Evolutionary conservation across 1,140 invertebrate genomes (phyloP).

Genomic region (Sitobion miscanthi): DNA sequence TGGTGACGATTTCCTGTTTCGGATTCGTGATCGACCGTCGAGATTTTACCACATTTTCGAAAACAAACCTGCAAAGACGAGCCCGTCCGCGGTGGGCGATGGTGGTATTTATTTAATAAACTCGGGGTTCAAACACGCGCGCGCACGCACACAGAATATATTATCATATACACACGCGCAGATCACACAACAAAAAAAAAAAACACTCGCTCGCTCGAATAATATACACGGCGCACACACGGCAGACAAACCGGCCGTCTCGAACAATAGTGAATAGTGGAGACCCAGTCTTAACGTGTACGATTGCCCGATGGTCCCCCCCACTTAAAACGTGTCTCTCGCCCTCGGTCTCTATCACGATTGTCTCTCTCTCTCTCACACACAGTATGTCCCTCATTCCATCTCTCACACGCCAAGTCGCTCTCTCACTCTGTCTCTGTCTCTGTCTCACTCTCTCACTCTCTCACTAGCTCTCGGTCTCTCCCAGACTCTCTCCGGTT

Average conservation of each 20-base stretch:
- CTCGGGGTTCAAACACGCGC: background rate
- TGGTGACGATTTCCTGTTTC: background rate
- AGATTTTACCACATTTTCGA: slow-evolving; percentile 38
- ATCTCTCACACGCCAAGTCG: too few relatives aligned
- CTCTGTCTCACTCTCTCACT: background rate
- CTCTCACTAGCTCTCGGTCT: background rate
- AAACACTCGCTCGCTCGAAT: background rate
- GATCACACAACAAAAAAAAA: background rate
- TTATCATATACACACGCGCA: background rate
- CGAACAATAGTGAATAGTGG: slow-evolving; percentile 33
- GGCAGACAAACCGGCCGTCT: slow-evolving; percentile 38
- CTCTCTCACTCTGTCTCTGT: too few relatives aligned
- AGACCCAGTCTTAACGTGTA: slow-evolving; percentile 4
- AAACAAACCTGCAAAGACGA: background rate
- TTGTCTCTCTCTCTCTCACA: too few relatives aligned
- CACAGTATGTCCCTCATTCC: too few relatives aligned
- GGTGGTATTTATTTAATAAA: background rate
- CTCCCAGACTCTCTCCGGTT: slow-evolving; percentile 3
- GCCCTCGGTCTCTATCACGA: background rate
- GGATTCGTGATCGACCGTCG: background rate
- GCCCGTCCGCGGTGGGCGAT: background rate
- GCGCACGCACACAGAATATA: background rate
- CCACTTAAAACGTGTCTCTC: background rate
- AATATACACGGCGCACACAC: background rate
- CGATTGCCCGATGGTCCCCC: background rate